phyloP scores from a whole-genome alignment of 2,797 vertebrate genomes.

The Microchirus variegatus region DNA sequence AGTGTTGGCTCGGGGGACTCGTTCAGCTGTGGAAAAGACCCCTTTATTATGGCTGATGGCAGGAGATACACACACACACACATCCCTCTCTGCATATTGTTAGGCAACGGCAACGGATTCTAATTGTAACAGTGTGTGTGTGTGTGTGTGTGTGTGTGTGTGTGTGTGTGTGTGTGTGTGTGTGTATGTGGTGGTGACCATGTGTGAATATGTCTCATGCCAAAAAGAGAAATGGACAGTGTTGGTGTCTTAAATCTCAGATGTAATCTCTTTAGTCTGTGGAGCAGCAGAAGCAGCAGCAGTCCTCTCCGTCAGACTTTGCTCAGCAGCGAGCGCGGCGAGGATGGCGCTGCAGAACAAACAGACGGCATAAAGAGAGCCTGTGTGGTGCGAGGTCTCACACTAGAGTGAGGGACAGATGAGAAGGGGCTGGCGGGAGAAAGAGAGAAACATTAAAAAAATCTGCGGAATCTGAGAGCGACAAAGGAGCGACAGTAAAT shows the following conservation, averaged over 20 bases:
- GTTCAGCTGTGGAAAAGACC: conserved; percentile 37
- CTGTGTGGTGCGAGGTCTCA: conserved; percentile 63
- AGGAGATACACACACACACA: conserved; percentile 24
- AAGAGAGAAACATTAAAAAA: conserved; percentile 1
- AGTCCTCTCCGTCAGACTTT: conserved; percentile 20
- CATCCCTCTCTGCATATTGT: conserved; percentile 33
- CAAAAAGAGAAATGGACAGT: background rate
- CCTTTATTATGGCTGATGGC: conserved; percentile 20
- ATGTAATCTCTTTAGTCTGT: conserved; percentile 12
- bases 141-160: conserved; percentile 13
- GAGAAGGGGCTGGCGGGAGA: conserved; percentile 10
- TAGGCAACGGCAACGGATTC: conserved; percentile 11
- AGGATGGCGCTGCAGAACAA: conserved; percentile 52
- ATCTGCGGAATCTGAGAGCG: conserved; percentile 7
- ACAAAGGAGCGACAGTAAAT: conserved; percentile 10
- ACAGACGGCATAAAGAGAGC: conserved; percentile 58
- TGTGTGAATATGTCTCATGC: background rate
- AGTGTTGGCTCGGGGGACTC: conserved; percentile 25
- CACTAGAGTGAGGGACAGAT: conserved; percentile 48
- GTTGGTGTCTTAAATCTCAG: conserved; percentile 7
- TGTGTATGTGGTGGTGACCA: conserved; percentile 17
- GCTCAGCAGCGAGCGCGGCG: conserved; percentile 5
- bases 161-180: conserved; percentile 11
- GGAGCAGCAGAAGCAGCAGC: conserved; percentile 4
- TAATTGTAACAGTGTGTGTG: conserved; percentile 39